Evolutionary conservation across 1,140 invertebrate species (phyloP), one percentile per base, ranked within the genome.

Genomic region (Leptonema lineaticorne): DNA sequence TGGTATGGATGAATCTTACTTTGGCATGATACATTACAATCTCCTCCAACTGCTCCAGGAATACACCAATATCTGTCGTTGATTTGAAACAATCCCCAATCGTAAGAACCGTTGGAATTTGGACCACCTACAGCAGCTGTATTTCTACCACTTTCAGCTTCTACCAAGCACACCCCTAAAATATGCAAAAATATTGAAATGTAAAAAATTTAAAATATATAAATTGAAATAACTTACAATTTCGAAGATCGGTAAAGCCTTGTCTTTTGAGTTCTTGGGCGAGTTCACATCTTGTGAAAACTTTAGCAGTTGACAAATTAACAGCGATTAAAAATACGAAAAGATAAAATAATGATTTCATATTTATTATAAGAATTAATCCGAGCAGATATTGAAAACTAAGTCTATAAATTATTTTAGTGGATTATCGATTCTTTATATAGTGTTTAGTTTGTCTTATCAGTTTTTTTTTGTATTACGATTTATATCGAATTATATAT

Each of bases 1-100:
- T 1, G 14, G 24, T n/a, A n/a, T n/a, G n/a, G n/a, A n/a, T n/a
- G n/a, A n/a, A n/a, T n/a, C 63, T 30, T 63, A 72, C 70, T 62
- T 30, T 64, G 3, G 24, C 67, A 72, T 57, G 5, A 22, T 1
- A 74, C 50, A 3, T 69, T 67, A 48, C 74, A 75, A 26, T 73
- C 74, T 11, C 67, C 65, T 11, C 73, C 72, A 6, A 11, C 20
- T 14, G 28, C 16, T 27, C 67, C 53, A 20, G 33, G 14, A 0
- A n/a, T 16, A 58, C 74, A 75, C 71, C 71, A 75, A 30, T 28
- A 59, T 9, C 29, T 30, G 18, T 69, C 69, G 46, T 75, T 75
- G 41, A 75, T 74, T 70, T 75, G 75, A 60, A 74, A 75, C n/a
- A 76, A 48, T 58, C 75, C 75, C 63, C 71, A 72, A 56, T 75